Evolutionary conservation across 1,140 invertebrate species (phyloP), one percentile per base, ranked within the genome.

Genomic region (Propsilocerus akamusi): DNA sequence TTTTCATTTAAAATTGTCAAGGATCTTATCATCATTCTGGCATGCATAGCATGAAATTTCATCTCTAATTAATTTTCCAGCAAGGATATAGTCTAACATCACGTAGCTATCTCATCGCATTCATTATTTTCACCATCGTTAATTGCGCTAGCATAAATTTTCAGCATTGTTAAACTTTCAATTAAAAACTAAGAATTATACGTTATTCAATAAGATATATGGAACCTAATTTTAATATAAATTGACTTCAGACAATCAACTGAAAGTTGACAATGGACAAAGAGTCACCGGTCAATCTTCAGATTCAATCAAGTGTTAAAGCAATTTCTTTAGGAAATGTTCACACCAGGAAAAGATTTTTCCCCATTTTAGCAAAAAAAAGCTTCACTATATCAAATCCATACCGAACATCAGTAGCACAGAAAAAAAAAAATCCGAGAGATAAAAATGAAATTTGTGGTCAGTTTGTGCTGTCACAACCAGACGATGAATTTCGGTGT

Each of bases 191-290:
- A n/a, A n/a, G n/a, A n/a, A n/a, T n/a, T n/a, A n/a, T n/a, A n/a
- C n/a, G n/a, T n/a, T n/a, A n/a, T n/a, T n/a, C n/a, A n/a, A n/a
- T n/a, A n/a, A n/a, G n/a, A n/a, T n/a, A n/a, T n/a, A n/a, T n/a
- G n/a, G n/a, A n/a, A n/a, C n/a, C n/a, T n/a, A n/a, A n/a, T n/a
- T n/a, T n/a, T n/a, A n/a, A n/a, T n/a, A n/a, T n/a, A n/a, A n/a
- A n/a, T n/a, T n/a, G n/a, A n/a, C n/a, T n/a, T n/a, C n/a, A n/a
- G n/a, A n/a, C n/a, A n/a, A n/a, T n/a, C n/a, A n/a, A n/a, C n/a
- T n/a, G n/a, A n/a, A n/a, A n/a, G n/a, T n/a, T n/a, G 34, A 41
- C 34, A 41, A 41, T 41, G 34, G 34, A 41, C 34, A 41, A 41
- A 41, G 8, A 41, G 14, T 41, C 34, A 41, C 17, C 17, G 20